Conservation (phyloP, 2,113 vertebrate genomes). For the Callopanchax toddi region DNA sequence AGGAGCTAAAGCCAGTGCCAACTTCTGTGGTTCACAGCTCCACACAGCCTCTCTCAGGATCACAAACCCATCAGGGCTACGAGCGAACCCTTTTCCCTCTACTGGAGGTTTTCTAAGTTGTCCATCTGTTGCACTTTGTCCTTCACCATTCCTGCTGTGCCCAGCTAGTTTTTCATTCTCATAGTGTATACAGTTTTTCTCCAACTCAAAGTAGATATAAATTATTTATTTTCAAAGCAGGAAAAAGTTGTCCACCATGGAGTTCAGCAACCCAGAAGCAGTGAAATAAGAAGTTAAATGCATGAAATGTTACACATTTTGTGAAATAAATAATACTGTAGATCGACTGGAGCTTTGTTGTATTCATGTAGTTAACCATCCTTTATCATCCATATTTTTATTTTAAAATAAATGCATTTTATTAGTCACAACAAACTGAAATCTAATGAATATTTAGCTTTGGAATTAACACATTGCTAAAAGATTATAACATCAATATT, state of each 20-base stretch:
- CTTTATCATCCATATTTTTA: too few species aligned
- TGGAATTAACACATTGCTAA: too few species aligned
- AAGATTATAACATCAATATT: too few species aligned
- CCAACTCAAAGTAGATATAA: too few species aligned
- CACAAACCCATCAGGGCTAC: constrained; percentile 55
- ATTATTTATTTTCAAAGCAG: too few species aligned
- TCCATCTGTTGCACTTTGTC: constrained; percentile 44
- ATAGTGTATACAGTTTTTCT: too few species aligned
- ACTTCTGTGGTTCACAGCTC: constrained; percentile 51
- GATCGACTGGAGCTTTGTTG: too few species aligned
- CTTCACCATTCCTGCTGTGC: constrained; percentile 22
- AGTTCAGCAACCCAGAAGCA: background rate
- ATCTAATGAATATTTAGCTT: too few species aligned
- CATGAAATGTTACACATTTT: background rate
- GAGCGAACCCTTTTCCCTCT: background rate
- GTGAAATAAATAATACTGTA: background rate
- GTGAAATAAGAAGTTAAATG: background rate
- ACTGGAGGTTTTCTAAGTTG: constrained; percentile 48
- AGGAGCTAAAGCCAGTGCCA: constrained; percentile 62
- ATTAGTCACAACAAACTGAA: too few species aligned
- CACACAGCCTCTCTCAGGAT: constrained; percentile 54
- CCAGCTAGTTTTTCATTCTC: constrained; percentile 10
- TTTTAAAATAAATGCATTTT: too few species aligned
- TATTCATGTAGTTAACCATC: background rate
- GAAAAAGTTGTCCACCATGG: too few species aligned